Conservation (phyloP, 2,888 invertebrate genomes). For the Andrena marginata region DNA sequence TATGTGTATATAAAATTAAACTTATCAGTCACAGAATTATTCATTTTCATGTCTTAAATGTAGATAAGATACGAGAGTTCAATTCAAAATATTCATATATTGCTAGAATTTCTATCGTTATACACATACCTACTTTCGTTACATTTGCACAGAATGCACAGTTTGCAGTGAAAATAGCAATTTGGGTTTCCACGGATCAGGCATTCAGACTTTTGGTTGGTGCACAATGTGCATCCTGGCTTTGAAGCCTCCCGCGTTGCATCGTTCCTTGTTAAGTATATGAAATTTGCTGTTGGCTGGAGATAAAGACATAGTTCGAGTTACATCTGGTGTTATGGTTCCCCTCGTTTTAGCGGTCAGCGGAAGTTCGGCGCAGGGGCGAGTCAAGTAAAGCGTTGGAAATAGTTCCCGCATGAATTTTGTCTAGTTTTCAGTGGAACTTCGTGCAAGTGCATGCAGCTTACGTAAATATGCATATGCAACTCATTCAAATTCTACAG, state of each 20-base stretch:
- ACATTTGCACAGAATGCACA: too few species aligned
- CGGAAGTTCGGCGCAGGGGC: not conserved
- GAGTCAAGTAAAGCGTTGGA: slow-evolving; percentile 5
- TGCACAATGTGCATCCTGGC: not conserved
- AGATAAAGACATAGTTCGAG: slow-evolving; percentile 38
- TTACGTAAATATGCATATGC: not conserved
- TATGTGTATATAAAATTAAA: too few species aligned
- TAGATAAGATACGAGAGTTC: too few species aligned
- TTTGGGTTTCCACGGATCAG: not conserved
- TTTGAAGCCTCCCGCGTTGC: not conserved
- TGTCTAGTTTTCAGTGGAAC: not conserved
- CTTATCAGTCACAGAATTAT: too few species aligned
- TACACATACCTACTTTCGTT: too few species aligned
- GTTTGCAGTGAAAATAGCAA: not conserved
- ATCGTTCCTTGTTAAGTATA: slow-evolving; percentile 20
- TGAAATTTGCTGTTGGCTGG: slow-evolving; percentile 25
- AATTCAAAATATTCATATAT: too few species aligned
- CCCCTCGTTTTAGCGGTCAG: slow-evolving; percentile 6
- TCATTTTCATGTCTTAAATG: too few species aligned
- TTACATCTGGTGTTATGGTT: slow-evolving; percentile 20
- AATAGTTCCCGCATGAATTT: slow-evolving; percentile 1
- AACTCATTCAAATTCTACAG: not conserved
- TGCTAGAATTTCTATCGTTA: too few species aligned
- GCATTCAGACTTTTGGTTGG: not conserved
- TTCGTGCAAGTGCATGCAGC: not conserved